phyloP scores from a whole-genome alignment of 1,140 invertebrate genomes.

The Ridgeia piscesae region DNA sequence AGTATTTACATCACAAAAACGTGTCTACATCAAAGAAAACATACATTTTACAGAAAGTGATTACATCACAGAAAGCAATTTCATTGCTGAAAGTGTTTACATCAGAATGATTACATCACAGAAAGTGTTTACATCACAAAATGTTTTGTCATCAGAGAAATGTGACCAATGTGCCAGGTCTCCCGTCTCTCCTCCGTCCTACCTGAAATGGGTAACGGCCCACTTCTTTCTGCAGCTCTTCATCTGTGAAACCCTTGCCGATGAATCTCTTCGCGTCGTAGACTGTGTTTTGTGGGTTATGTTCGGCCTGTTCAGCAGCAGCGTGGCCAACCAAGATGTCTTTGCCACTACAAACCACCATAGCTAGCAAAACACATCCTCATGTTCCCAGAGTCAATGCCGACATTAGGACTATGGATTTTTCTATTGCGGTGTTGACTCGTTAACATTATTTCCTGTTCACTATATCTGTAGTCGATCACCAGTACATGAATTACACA shows the following conservation, averaged over 20 bases:
- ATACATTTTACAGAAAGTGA: background rate
- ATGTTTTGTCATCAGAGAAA: no score
- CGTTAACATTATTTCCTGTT: no score
- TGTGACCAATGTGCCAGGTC: no score
- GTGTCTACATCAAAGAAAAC: background rate
- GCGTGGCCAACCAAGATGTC: slow-evolving; percentile 58
- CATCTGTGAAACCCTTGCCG: slow-evolving; percentile 54
- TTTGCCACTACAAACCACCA: slow-evolving; percentile 15
- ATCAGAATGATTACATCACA: no score
- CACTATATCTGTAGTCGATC: no score
- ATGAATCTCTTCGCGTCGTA: slow-evolving; percentile 64
- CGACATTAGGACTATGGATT: no score
- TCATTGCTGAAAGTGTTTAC: background rate
- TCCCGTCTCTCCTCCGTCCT: background rate
- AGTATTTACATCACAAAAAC: background rate
- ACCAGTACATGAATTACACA: no score
- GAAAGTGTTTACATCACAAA: no score
- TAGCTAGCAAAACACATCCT: background rate
- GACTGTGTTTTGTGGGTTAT: slow-evolving; percentile 60
- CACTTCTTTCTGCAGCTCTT: slow-evolving; percentile 52
- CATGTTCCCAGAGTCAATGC: no score
- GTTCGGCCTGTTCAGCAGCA: slow-evolving; percentile 59
- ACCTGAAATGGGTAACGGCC: slow-evolving; percentile 54
- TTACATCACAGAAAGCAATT: no score
- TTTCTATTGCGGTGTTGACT: no score